phyloP scores from a whole-genome alignment of 2,888 invertebrate species.

The Phania funesta region DNA sequence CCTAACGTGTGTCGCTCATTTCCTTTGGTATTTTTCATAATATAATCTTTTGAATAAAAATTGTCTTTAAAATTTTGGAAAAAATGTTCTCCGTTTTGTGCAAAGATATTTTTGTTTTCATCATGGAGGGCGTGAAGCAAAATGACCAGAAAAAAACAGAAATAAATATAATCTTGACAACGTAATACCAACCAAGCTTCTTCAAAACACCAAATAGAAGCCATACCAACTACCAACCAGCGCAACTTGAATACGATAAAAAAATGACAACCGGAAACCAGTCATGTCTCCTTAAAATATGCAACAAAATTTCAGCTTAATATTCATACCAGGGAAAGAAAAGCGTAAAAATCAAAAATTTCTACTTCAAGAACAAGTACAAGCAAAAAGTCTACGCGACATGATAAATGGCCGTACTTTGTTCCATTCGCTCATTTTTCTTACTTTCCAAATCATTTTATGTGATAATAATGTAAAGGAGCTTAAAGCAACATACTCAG shows the following conservation, averaged over 20 bases:
- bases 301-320: slow-evolving; percentile 67
- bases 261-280: slow-evolving; percentile 56
- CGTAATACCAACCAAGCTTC: slow-evolving; percentile 34
- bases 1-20: slow-evolving; percentile 69
- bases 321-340: slow-evolving; percentile 28
- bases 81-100: slow-evolving; percentile 22
- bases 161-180: slow-evolving; percentile 56
- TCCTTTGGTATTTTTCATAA: slow-evolving; percentile 70
- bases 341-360: slow-evolving; percentile 46
- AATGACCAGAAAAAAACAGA: slow-evolving; percentile 37
- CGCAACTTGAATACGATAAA: slow-evolving; percentile 23
- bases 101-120: too few relatives aligned
- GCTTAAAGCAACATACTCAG: slow-evolving; percentile 48
- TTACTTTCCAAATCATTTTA: not conserved
- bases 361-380: slow-evolving; percentile 4
- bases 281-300: slow-evolving; percentile 69
- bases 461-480: slow-evolving; percentile 45
- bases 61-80: slow-evolving; percentile 59
- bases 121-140: slow-evolving; percentile 41
- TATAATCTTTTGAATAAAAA: slow-evolving; percentile 67
- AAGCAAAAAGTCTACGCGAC: slow-evolving; percentile 13
- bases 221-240: slow-evolving; percentile 22
- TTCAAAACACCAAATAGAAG: slow-evolving; percentile 28
- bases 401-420: slow-evolving; percentile 61
- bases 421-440: slow-evolving; percentile 21